These are phyloP conservation scores for Drosophila cardini DNA, from an alignment of 1,140 invertebrate genomes.

Conservation along the genomic window DNA sequence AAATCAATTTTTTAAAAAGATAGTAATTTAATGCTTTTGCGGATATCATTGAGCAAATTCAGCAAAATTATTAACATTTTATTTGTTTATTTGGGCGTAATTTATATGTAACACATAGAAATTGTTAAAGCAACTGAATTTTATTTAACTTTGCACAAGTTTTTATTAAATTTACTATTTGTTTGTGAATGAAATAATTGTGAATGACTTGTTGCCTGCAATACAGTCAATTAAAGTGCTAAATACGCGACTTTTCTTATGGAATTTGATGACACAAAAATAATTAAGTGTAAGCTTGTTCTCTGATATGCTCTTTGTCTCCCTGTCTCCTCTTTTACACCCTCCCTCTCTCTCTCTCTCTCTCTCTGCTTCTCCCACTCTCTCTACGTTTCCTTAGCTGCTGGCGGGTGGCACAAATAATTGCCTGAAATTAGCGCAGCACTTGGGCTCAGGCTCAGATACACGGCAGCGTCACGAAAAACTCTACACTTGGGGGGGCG, in stretches of 20 bases:
- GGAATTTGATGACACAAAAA: constrained; percentile 7
- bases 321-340: neutral
- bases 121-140: no score
- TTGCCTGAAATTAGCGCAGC: constrained; percentile 79
- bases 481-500: constrained; percentile 1
- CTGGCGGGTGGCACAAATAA: constrained; percentile 68
- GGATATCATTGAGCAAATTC: no score
- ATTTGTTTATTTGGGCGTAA: no score
- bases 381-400: neutral
- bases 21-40: no score
- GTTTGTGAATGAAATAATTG: neutral
- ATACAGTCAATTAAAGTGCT: constrained; percentile 7
- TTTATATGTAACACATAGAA: no score
- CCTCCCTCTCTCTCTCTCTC: neutral
- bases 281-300: constrained; percentile 9
- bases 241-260: constrained; percentile 3
- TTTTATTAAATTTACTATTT: neutral
- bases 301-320: neutral
- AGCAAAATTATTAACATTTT: no score
- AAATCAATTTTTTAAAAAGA: no score
- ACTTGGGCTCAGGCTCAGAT: constrained; percentile 32
- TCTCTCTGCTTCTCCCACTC: neutral
- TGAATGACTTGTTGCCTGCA: neutral
- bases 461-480: constrained; percentile 10
- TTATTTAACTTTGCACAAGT: no score